These are phyloP conservation scores for Salvelinus fontinalis DNA, from an alignment of 2,113 vertebrate species.

Conservation along the genomic window DNA sequence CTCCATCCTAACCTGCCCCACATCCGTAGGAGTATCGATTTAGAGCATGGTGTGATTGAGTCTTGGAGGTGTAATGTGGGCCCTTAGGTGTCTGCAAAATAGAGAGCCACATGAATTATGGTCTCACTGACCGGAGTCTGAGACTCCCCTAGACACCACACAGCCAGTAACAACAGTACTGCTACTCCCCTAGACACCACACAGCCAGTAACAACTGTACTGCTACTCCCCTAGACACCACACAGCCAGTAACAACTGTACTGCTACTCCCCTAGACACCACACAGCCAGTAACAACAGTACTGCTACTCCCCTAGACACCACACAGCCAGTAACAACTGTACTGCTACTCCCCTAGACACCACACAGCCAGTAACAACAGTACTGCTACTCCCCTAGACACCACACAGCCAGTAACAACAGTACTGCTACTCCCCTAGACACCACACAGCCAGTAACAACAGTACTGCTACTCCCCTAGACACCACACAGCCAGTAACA, in stretches of 20 bases:
- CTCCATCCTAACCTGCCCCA: conserved; percentile 39
- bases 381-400: no score
- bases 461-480: no score
- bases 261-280: conserved; percentile 13
- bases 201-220: neutral
- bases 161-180: conserved; percentile 24
- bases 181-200: conserved; percentile 4
- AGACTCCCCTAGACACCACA: conserved; percentile 16
- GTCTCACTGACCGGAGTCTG: conserved; percentile 56
- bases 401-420: neutral
- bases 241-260: conserved; percentile 27
- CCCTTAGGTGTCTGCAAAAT: conserved; percentile 75
- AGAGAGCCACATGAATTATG: conserved; percentile 77
- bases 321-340: no score
- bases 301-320: no score
- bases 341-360: no score
- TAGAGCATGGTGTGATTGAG: conserved; percentile 76
- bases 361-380: no score
- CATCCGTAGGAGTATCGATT: conserved; percentile 75
- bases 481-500: no score
- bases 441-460: no score
- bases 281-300: conserved; percentile 9
- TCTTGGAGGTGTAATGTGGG: conserved; percentile 71
- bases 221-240: neutral
- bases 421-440: no score